Base-by-base conservation (phyloP, 2,113 vertebrate species). In the Tricholaema leucomelas region DNA sequence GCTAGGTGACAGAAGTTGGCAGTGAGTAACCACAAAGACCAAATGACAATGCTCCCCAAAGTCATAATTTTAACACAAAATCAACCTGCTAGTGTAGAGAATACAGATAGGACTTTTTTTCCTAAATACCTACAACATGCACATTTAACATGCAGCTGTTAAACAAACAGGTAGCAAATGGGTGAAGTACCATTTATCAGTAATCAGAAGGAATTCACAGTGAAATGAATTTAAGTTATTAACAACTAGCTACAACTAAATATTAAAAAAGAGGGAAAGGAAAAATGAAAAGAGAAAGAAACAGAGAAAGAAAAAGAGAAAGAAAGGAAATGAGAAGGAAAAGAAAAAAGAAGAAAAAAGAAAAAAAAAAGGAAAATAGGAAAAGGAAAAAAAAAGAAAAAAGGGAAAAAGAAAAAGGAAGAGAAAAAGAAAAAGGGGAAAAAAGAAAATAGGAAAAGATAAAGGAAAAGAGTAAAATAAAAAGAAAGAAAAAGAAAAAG, bases 161-260 rank as follows among this genome's bases (percentile, higher is more conserved):
- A 91, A 93, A 88, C 23, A 88, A 85, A 74, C 54, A 88, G 72
- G 4, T 27, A 79, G 18, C 50, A 93, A 93, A 79, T 36, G 6
- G 75, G 71, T 82, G 44, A 79, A 91, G 31, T 79, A 52, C 65
- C 64, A 87, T 93, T 95, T 94, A 70, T 89, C 25, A 73, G 35
- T 69, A 94, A 93, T 66, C 1, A 6, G 78, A 87, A 91, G 16
- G 27, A 50, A 85, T 72, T 87, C 20, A 4, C 9, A 67, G 15
- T 81, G 38, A 25, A 78, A 71, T 86, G 48, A 93, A 93, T 91
- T 88, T 81, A 81, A 95, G 91, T 55, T 83, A 83, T 78, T 85
- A 88, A 25, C 80, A 86, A 63, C 15, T 48, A 88, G 35, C 40
- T 61, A 66, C 4, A 15, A 44, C 12, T 87, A 74, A 92, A 55